Evolutionary conservation across 2,113 vertebrate species (phyloP).

Genomic region (human (Homo sapiens)): GRCh38 chr3:26709001-26709500

Average conservation of each 20-base stretch:
- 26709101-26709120: conserved; percentile 39
- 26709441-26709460: conserved; percentile 53
- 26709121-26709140: conserved; percentile 17
- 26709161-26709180: conserved; percentile 47
- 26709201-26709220: conserved; percentile 23
- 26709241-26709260: conserved; percentile 1
- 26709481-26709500: conserved; percentile 51
- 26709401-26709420: conserved; percentile 25
- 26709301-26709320: conserved; percentile 19
- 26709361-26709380: conserved; percentile 63
- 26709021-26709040: conserved; percentile 50
- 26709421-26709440: neutral
- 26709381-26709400: conserved; percentile 63
- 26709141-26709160: conserved; percentile 46
- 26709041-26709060: conserved; percentile 60
- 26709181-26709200: conserved; percentile 60
- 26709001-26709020: conserved; percentile 61
- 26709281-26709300: conserved; percentile 1
- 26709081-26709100: conserved; percentile 50
- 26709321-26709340: neutral
- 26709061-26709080: conserved; percentile 23
- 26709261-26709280: conserved; percentile 24
- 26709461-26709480: neutral
- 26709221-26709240: neutral
- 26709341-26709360: conserved; percentile 68